Percentiles rank a stretch among this genome's conserved stretches.
Evolutionary conservation across 1,140 invertebrate genomes (phyloP).

Genomic region (Cydia amplana): DNA sequence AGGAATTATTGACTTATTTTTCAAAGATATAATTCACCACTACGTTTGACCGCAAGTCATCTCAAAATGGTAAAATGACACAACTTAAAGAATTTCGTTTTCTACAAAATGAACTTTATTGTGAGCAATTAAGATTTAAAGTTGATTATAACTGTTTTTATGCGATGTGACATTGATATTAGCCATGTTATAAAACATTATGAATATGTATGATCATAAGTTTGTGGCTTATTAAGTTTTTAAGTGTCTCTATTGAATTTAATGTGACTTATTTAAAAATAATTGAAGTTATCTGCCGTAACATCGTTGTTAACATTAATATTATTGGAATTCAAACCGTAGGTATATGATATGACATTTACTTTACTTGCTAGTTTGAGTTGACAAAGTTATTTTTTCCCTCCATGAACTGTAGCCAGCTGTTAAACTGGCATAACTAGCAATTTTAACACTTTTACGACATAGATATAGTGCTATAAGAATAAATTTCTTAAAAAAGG

Average conservation of each 20-base stretch:
- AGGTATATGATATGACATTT: neutral
- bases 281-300: neutral
- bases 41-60: slow-evolving; percentile 53
- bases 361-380: neutral
- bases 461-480: too few species aligned
- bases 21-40: slow-evolving; percentile 58
- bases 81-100: slow-evolving; percentile 32
- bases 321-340: neutral
- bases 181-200: neutral
- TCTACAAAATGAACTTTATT: neutral
- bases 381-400: neutral
- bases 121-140: neutral
- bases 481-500: too few species aligned
- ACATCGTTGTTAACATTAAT: neutral
- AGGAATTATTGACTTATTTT: slow-evolving; percentile 50
- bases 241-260: slow-evolving; percentile 1
- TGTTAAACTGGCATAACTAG: neutral
- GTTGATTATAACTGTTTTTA: neutral
- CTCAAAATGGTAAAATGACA: slow-evolving; percentile 33
- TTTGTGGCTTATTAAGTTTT: slow-evolving; percentile 6
- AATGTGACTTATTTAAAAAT: slow-evolving; percentile 1
- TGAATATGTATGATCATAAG: neutral
- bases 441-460: neutral
- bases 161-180: neutral
- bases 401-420: too few species aligned